A percentile compares a stretch with the other conserved stretches of the same genome.
Evolutionary conservation across 2,113 vertebrate species (phyloP).

Genomic region (Triplophysa rosa): DNA sequence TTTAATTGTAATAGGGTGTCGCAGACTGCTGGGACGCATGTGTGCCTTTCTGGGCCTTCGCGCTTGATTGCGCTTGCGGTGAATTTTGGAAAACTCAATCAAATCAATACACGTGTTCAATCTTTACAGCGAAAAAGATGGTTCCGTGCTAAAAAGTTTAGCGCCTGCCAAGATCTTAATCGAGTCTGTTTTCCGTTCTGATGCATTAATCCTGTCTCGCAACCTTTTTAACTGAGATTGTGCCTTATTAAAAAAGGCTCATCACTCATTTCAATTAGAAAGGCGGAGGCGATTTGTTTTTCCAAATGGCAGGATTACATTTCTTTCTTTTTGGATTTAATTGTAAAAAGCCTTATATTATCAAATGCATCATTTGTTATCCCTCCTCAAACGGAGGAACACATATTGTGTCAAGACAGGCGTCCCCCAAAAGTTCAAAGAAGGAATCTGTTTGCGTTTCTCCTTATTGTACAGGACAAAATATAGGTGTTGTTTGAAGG

Average conservation of each 20-base stretch:
- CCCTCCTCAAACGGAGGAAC: constrained; percentile 45
- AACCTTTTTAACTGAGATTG: constrained; percentile 55
- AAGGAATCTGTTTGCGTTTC: constrained; percentile 50
- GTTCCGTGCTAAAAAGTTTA: too few relatives aligned
- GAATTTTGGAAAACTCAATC: constrained; percentile 16
- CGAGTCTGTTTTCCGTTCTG: constrained; percentile 6
- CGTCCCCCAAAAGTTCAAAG: constrained; percentile 56
- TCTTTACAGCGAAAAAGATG: neutral
- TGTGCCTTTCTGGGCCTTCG: constrained; percentile 24
- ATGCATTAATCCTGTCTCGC: constrained; percentile 34
- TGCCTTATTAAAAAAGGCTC: constrained; percentile 59
- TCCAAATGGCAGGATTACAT: constrained; percentile 49
- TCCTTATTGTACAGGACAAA: constrained; percentile 47
- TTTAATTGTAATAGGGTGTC: constrained; percentile 68
- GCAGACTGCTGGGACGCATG: constrained; percentile 28
- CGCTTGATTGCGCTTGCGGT: constrained; percentile 26
- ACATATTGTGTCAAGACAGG: constrained; percentile 29
- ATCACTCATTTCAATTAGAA: constrained; percentile 57
- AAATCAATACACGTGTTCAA: constrained; percentile 16
- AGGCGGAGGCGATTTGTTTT: constrained; percentile 36
- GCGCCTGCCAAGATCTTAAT: neutral
- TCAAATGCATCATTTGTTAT: constrained; percentile 62
- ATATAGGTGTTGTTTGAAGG: constrained; percentile 52
- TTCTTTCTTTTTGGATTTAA: constrained; percentile 60
- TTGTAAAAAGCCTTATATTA: constrained; percentile 60